Evolutionary conservation across 2,113 vertebrate genomes (phyloP).

Genomic region (Rhea pennata): DNA sequence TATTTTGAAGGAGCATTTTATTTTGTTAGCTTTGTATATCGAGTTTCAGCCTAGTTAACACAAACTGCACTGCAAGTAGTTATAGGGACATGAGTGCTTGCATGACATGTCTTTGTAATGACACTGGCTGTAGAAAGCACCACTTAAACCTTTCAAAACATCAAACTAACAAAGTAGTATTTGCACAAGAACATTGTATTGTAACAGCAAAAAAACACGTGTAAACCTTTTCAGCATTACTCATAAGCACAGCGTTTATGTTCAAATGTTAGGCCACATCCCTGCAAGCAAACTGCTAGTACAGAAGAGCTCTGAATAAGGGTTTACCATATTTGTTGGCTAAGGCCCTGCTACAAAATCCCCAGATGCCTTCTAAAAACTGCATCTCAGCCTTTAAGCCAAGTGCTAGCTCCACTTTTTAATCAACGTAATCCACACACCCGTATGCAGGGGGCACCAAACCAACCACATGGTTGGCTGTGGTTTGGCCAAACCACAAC

Average conservation of each 20-base stretch:
- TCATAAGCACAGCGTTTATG: constrained; percentile 51
- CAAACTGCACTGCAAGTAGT: constrained; percentile 1
- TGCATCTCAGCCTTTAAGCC: not conserved
- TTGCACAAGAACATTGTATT: constrained; percentile 68
- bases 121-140: constrained; percentile 58
- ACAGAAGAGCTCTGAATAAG: not conserved
- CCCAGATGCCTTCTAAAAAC: constrained; percentile 19
- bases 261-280: not conserved
- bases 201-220: constrained; percentile 40
- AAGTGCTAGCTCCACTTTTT: not conserved
- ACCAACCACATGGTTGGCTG: not conserved
- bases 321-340: not conserved
- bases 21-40: constrained; percentile 47
- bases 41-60: constrained; percentile 46
- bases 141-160: constrained; percentile 52
- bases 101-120: constrained; percentile 21
- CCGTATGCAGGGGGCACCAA: not conserved
- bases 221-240: constrained; percentile 63
- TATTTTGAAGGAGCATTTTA: constrained; percentile 67
- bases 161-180: constrained; percentile 66
- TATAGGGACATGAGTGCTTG: not conserved
- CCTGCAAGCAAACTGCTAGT: not conserved
- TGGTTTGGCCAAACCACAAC: not conserved
- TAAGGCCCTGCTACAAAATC: not conserved
- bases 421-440: not conserved